Evolutionary conservation across 2,113 vertebrate genomes (phyloP), one percentile per base, ranked within the genome.

Genomic region (Melanostigma gelatinosum): DNA sequence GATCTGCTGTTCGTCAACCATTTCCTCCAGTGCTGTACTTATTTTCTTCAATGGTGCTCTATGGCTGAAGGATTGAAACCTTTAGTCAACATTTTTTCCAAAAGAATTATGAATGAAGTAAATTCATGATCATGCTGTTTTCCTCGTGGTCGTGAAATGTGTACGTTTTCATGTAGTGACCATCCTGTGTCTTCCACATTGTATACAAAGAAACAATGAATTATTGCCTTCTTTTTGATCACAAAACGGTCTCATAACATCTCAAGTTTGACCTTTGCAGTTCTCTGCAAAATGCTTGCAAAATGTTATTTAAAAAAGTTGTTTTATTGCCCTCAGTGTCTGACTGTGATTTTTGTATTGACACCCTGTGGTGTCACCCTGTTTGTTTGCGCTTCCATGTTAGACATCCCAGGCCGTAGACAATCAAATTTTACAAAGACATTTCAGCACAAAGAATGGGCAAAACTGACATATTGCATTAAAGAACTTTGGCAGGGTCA

Each of bases 241-340:
- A 68, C 70, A 7, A 80, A 82, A 85, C 64, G 65, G 82, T 75
- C 38, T 57, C 87, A 85, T 85, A 50, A 60, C 85, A 79, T 84
- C 83, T 90, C 82, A 84, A 86, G 63, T 79, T 77, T 16, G 60
- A 92, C 90, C 88, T 92, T 90, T 93, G 90, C 92, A 89, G 89
- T 92, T 77, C n/a, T 86, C 72, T 92, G 90, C 85, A 87, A 94
- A 95, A 95, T 94, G 90, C 95, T 95, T 95, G 95, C 95, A 95
- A 95, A 95, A 95, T 95, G 95, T 94, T 91, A 63, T 34, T 57
- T 12, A 57, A 57, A 72, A 42, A 34, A 83, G 66, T 88, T 87
- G 38, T 84, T 90, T 86, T 85, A 65, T 89, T 87, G 52, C 54
- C 75, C 80, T 84, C 69, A 50, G 54, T 87, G 87, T 90, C 76